These are phyloP conservation scores for Dermatemys mawii DNA, from an alignment of 2,113 vertebrate genomes.

Conservation along the genomic window DNA sequence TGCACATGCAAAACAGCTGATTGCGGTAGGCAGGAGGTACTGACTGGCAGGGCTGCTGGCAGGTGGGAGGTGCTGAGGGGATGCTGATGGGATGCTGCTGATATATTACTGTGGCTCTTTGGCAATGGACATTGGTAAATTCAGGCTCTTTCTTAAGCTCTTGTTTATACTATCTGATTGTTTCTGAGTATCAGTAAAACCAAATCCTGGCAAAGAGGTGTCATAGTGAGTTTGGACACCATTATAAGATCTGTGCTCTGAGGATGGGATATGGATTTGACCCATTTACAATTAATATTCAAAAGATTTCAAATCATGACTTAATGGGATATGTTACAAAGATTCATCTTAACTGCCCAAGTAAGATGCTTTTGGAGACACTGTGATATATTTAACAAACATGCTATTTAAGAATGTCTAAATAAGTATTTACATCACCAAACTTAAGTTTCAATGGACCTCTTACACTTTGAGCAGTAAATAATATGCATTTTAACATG, in stretches of 20 bases:
- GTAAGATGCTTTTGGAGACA: neutral
- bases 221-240: neutral
- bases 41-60: too few species aligned
- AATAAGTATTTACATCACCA: neutral
- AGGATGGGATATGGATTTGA: neutral
- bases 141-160: too few species aligned
- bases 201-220: neutral
- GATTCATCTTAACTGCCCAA: neutral
- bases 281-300: neutral
- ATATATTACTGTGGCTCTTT: too few species aligned
- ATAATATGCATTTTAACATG: neutral
- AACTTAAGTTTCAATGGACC: neutral
- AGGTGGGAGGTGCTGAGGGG: too few species aligned
- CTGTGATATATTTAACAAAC: neutral
- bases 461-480: neutral
- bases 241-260: neutral
- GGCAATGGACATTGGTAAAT: too few species aligned
- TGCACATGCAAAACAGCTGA: too few species aligned
- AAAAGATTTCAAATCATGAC: neutral
- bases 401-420: neutral
- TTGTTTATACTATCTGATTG: neutral
- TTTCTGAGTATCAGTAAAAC: neutral
- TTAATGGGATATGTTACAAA: neutral
- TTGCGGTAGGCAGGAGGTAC: too few species aligned
- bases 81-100: too few species aligned